These are phyloP conservation scores for Phrynosoma blainvillii DNA, from an alignment of 2,113 vertebrate species.

Conservation along the genomic window DNA sequence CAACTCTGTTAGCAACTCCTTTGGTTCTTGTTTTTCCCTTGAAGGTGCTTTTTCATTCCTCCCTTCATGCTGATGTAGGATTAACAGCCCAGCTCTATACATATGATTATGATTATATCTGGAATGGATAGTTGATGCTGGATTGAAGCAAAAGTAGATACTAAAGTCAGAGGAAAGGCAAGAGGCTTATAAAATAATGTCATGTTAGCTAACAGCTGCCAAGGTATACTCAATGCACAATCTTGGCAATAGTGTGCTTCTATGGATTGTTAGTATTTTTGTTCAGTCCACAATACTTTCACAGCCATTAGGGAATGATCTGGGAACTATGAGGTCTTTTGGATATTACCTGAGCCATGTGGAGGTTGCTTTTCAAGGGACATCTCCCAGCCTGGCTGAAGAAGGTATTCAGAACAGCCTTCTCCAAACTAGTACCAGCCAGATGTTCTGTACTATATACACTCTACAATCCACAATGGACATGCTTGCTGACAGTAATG, in stretches of 20 bases:
- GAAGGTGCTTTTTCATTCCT: neutral
- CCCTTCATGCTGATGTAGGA: neutral
- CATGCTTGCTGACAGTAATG: neutral
- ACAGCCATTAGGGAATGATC: neutral
- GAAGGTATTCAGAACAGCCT: neutral
- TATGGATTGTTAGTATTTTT: neutral
- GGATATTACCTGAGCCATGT: neutral
- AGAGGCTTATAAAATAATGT: neutral
- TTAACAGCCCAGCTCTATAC: neutral
- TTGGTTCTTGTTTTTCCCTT: neutral
- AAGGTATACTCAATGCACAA: neutral
- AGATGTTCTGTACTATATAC: neutral
- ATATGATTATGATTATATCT: neutral
- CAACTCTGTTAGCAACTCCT: neutral
- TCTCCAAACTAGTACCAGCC: neutral
- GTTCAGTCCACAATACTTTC: neutral
- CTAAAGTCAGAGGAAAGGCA: neutral
- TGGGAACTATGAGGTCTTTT: neutral
- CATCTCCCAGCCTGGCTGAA: neutral
- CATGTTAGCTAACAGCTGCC: too few species aligned
- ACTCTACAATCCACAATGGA: neutral
- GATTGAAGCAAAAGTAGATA: neutral
- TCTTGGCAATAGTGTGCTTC: neutral
- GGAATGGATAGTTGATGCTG: neutral
- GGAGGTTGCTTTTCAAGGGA: too few species aligned